Base-by-base conservation (phyloP, 2,797 vertebrate species). In the Mastacembelus armatus region DNA sequence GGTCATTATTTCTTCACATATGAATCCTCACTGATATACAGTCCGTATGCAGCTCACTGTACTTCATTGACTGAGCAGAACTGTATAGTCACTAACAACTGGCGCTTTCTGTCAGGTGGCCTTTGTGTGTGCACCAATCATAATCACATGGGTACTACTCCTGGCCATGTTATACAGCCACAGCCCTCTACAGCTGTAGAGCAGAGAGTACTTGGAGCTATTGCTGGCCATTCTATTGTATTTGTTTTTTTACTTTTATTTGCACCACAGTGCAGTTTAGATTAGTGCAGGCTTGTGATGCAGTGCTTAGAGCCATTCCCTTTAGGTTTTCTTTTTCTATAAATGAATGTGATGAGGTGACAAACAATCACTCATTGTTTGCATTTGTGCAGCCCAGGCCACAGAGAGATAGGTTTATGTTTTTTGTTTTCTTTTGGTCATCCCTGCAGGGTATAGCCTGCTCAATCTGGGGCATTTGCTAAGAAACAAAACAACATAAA, bases 241-340 rank as follows among this genome's bases (percentile, higher is more conserved):
- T 27, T 24, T 21, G 45, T 4, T 27, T 42, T 27, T 58, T 35
- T 40, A 44, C 47, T 33, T 19, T 11, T 26, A 19, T 38, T 19
- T 44, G 22, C n/a, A 32, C 8, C 12, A 11, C 10, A 8, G n/a
- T 14, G 27, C 30, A 29, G 27, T 61, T 65, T 32, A 67, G 33
- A 32, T 2, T 39, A 27, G 35, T n/a, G 38, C 43, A 22, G 19
- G 19, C 50, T 38, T 57, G 33, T 16, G 36, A 50, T 56, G 48
- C 30, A 69, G 67, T 49, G 68, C 67, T 74, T 43, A 30, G 48
- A 71, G 43, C 55, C 38, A 71, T 76, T 80, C 80, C 65, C 27
- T 29, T 24, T 11, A 35, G 42, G 14, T 33, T 76, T 38, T 67
- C 42, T 42, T 56, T 30, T 32, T 36, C 32, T 60, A 45, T 54